Base-by-base conservation (phyloP, 2,888 invertebrate genomes). In the Cremastinae sp. region DNA sequence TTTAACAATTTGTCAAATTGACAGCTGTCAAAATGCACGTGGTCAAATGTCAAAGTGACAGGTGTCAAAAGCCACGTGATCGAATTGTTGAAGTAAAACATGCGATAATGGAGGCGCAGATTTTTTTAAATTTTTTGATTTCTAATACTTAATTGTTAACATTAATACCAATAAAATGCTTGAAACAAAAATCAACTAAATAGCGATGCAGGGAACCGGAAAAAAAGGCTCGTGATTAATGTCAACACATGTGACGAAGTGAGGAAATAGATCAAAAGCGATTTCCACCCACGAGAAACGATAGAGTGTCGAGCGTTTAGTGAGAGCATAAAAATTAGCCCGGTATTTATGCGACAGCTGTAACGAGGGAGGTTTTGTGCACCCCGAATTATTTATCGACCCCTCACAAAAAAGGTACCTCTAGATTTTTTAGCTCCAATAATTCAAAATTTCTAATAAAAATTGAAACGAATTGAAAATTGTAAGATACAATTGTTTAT, bases 231-330 rank as follows among this genome's bases (percentile, higher is more conserved):
- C 51, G 51, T 51, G 22, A 47, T 14, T n/a, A 49, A 14, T 22
- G 20, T 16, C 20, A 18, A 53, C 41, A 10, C 18, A 8, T 20
- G 49, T 39, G 61, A 70, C 45, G 18, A 61, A 70, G 59, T 61
- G 53, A 14, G 53, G 35, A 43, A 70, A 56, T 59, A 53, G 51
- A 66, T 72, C 41, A 59, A 59, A 74, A 55, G 41, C 59, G 68
- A 71, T 47, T n/a, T 35, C 35, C 56, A 64, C 80, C 72, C 78
- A 75, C 45, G 79, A 81, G 81, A 80, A 28, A 5, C 28, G 28
- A 28, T 81, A 76, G 84, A 83, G 83, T 83, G 87, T 85, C 80
- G 84, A 83, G 83, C 86, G 84, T 88, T 88, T 88, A 87, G 78
- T 77, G 68, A 45, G 73, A 68, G 81, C 77, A 83, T 82, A 84